Evolutionary conservation across 2,797 vertebrate genomes (phyloP), one percentile per base, ranked within the genome.

Genomic region (Apodemus agrarius): DNA sequence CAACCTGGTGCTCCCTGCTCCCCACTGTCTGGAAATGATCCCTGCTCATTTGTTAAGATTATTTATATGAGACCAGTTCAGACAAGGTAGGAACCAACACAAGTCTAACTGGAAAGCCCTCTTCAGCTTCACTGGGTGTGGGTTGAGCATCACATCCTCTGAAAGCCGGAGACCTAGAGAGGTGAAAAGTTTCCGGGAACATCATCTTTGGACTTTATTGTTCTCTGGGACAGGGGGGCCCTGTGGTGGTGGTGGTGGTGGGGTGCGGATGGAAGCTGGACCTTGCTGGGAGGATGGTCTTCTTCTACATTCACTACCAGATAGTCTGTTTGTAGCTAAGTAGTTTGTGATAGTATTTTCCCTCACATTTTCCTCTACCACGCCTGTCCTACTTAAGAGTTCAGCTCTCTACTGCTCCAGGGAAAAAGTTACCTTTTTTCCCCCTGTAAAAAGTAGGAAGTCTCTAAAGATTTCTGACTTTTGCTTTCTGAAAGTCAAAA

Each of bases 21-120:
- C 76, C 46, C 54, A 85, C 49, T 80, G 40, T 95, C 52, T 95
- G 40, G 76, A 93, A 92, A 91, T 43, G 43, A 94, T 87, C 89
- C 90, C 24, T 72, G 10, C 40, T 78, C 93, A 88, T 93, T 65
- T 74, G 31, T 76, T 65, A 46, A 40, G 59, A 88, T 96, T 96
- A 74, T 95, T 84, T 91, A 34, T 65, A 57, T 88, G 74, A 63
- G 93, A 87, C 65, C 75, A 89, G 90, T 86, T 91, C 75, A 93
- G 69, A 90, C 49, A 89, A 89, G 61, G 59, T 43, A 90, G 63
- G n/a, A 94, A 80, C 26, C 74, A 80, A 75, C 69, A 31, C 43
- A 80, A 91, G 63, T 49, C 74, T 54, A 76, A 46, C 79, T 93
- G 43, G 76, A 4, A 94, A 89, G 67, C 14, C 16, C 34, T 52